Evolutionary conservation across 2,113 vertebrate genomes (phyloP).

Genomic region (Origma solitaria): DNA sequence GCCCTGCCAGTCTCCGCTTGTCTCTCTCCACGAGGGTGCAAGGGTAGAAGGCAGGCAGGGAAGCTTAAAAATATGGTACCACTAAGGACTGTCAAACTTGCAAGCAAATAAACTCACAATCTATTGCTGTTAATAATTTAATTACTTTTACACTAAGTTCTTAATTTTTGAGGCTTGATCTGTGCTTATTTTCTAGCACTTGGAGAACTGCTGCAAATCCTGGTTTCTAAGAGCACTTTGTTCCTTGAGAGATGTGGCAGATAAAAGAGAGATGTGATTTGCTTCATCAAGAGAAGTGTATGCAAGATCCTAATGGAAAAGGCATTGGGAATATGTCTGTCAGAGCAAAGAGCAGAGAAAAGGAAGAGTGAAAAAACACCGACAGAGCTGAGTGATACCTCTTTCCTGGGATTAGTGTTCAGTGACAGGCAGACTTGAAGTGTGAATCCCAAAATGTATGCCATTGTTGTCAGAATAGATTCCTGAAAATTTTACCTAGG

Average conservation of each 20-base stretch:
- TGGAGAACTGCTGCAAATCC: background rate
- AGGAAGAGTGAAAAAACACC: background rate
- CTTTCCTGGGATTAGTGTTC: background rate
- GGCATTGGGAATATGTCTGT: background rate
- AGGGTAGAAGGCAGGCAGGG: background rate
- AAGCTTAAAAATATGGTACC: background rate
- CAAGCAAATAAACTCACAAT: background rate
- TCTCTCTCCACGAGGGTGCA: background rate
- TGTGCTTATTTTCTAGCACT: background rate
- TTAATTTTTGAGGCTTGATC: background rate
- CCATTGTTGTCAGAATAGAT: background rate
- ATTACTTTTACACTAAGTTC: background rate
- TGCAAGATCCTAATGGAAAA: background rate
- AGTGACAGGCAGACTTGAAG: background rate
- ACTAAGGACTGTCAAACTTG: background rate
- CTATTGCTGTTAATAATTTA: background rate
- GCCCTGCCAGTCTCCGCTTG: background rate
- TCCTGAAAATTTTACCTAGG: background rate
- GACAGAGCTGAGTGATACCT: background rate
- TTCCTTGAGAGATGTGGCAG: background rate
- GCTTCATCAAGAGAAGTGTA: background rate
- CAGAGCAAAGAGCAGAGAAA: background rate
- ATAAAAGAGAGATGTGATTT: background rate
- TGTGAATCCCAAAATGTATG: background rate
- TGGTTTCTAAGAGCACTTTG: background rate